Base-by-base conservation (phyloP, 1,140 invertebrate species). In the Anagrus nilaparvatae region DNA sequence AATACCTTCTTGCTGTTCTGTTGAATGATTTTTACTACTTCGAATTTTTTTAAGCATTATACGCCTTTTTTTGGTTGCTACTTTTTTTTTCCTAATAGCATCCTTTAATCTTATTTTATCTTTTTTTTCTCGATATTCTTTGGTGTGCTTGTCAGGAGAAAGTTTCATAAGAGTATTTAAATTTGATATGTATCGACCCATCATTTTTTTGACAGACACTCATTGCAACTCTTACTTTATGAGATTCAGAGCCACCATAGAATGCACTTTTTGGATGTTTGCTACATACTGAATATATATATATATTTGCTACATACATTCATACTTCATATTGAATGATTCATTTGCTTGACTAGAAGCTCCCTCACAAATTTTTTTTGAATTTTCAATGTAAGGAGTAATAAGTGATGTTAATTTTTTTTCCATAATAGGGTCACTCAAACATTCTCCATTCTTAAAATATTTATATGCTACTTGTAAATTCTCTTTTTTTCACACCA, bases 241-340 rank as follows among this genome's bases (percentile, higher is more conserved):
- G 16, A 19, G 45, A 47, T 30, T 49, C 46, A 10, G 48, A 50
- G n/a, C 40, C 38, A 2, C 25, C 48, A 34, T 52, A 52, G 37
- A 37, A 46, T 14, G 17, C 31, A 20, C 25, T 30, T 43, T 52
- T 52, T 24, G 40, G 47, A 33, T 47, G 21, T 40, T 52, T 50
- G 16, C 13, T 31, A 19, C 35, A 40, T 13, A 52, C 37, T 2
- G 30, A 43, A 21, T 49, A n/a, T n/a, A n/a, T n/a, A n/a, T n/a
- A n/a, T n/a, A n/a, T n/a, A n/a, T n/a, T n/a, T n/a, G n/a, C n/a
- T n/a, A n/a, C n/a, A n/a, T n/a, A n/a, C n/a, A n/a, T n/a, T n/a
- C n/a, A n/a, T n/a, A n/a, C n/a, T n/a, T n/a, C n/a, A n/a, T 44
- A 20, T 52, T 50, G 18, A 52, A 48, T 10, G 45, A 48, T 16